Conservation (phyloP, 2,888 invertebrate species). For the Mythimna loreyi region DNA sequence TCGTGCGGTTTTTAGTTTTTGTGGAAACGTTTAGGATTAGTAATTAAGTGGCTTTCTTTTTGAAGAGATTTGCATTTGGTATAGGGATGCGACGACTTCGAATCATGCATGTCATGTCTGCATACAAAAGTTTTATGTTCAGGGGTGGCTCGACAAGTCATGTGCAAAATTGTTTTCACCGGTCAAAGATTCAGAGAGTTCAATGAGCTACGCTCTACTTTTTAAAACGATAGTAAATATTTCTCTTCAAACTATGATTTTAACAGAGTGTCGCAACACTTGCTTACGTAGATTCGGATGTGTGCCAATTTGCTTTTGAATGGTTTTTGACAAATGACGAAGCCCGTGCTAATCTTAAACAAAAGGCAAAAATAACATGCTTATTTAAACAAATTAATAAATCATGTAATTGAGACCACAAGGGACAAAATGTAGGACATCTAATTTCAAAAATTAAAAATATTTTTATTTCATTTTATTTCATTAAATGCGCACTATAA, state of each 20-base stretch:
- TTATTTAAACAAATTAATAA: not conserved
- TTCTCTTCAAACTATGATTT: not conserved
- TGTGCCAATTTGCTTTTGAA: conserved; percentile 1
- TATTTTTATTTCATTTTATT: no score
- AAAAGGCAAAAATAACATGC: not conserved
- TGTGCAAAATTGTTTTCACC: not conserved
- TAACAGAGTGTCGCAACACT: not conserved
- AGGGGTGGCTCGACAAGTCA: not conserved
- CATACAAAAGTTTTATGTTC: not conserved
- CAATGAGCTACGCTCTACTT: no score
- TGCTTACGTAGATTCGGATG: not conserved
- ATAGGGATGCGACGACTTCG: not conserved
- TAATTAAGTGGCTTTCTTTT: conserved; percentile 22
- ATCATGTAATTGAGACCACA: not conserved
- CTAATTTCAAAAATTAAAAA: no score
- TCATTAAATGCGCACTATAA: no score
- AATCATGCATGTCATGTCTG: not conserved
- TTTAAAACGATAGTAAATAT: not conserved
- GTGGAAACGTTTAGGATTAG: conserved; percentile 37
- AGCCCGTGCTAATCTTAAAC: not conserved
- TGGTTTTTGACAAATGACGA: not conserved
- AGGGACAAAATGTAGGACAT: not conserved
- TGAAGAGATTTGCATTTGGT: not conserved
- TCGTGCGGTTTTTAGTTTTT: conserved; percentile 65
- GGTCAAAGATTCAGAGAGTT: not conserved